Conservation (phyloP, 1,140 invertebrate genomes). For the Pygmarrhopalites habei region DNA sequence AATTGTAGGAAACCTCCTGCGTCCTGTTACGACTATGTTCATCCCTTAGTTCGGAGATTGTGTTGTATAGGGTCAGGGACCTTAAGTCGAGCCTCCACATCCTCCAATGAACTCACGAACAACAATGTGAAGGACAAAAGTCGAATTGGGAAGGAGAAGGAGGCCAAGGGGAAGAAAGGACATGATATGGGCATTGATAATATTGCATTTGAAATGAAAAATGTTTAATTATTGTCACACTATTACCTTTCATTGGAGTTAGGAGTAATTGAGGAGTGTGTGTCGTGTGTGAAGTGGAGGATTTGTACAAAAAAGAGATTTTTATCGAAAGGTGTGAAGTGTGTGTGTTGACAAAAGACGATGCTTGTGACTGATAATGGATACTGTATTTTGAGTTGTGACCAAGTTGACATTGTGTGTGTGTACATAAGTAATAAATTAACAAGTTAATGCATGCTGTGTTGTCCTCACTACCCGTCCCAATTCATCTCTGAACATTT, state of each 20-base stretch:
- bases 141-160: not conserved
- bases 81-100: not conserved
- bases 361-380: no score
- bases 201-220: constrained; percentile 12
- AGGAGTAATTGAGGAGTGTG: no score
- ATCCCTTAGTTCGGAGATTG: not conserved
- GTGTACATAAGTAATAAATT: no score
- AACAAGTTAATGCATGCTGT: no score
- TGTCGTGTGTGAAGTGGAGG: no score
- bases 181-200: not conserved
- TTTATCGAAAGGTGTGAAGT: no score
- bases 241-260: no score
- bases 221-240: not conserved
- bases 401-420: no score
- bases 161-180: not conserved
- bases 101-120: not conserved
- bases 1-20: not conserved
- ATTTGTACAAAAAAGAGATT: no score
- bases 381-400: no score
- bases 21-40: constrained; percentile 9
- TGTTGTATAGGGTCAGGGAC: not conserved
- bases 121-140: not conserved
- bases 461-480: no score
- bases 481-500: constrained; percentile 2
- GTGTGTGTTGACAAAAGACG: no score